Conservation (phyloP, 2,888 invertebrate genomes). For the Lasioglossum calceatum region DNA sequence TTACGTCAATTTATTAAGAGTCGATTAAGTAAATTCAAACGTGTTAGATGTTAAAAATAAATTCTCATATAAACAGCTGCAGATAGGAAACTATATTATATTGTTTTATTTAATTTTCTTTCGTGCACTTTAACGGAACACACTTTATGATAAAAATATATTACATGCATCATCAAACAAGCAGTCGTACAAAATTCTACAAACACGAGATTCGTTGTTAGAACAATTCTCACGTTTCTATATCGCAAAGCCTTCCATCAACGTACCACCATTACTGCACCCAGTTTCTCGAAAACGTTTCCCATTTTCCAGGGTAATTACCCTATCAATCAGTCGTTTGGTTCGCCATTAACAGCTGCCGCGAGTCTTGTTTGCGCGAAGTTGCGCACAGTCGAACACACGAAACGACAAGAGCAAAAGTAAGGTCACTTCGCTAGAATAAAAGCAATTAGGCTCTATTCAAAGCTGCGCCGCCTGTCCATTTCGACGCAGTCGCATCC, state of each 20-base stretch:
- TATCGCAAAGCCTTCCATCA: neutral
- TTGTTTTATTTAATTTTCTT: neutral
- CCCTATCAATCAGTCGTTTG: conserved; percentile 41
- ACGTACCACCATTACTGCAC: neutral
- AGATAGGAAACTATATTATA: neutral
- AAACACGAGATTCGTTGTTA: neutral
- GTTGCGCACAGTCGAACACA: neutral
- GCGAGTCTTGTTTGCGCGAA: conserved; percentile 1
- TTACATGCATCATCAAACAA: neutral
- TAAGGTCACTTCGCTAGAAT: conserved; percentile 36
- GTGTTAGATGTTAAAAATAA: neutral
- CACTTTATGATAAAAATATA: neutral
- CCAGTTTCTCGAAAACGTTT: conserved; percentile 2
- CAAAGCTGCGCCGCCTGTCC: conserved; percentile 24
- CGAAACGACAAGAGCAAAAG: conserved; percentile 39
- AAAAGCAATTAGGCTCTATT: conserved; percentile 56
- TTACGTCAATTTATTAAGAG: too few species aligned
- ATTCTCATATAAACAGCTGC: neutral
- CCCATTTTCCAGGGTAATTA: conserved; percentile 19
- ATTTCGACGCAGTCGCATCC: conserved; percentile 31
- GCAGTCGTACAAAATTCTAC: neutral
- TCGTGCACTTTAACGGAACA: neutral
- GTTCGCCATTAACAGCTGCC: conserved; percentile 29
- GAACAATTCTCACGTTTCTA: neutral
- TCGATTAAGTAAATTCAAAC: too few species aligned